phyloP scores from a whole-genome alignment of 2,888 invertebrate genomes.

The Molanna angustata region DNA sequence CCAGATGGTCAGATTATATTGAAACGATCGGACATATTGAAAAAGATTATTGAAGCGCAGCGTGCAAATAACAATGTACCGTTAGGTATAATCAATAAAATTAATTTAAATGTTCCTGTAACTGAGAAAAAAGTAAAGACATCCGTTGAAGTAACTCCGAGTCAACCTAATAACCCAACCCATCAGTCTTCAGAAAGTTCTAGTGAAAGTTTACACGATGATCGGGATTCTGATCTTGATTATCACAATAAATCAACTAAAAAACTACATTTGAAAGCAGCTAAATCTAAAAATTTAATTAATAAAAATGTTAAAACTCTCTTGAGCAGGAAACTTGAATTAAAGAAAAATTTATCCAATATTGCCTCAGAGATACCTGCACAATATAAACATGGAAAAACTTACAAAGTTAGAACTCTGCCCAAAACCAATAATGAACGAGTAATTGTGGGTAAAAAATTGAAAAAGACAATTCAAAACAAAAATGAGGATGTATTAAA shows the following conservation, averaged over 20 bases:
- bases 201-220: conserved; percentile 56
- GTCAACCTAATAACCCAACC: conserved; percentile 32
- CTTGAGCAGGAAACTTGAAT: conserved; percentile 27
- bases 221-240: conserved; percentile 62
- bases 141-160: neutral
- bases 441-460: conserved; percentile 17
- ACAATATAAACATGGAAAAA: conserved; percentile 12
- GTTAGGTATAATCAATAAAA: conserved; percentile 33
- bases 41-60: conserved; percentile 36
- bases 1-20: conserved; percentile 43
- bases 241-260: conserved; percentile 39
- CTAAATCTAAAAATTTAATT: conserved; percentile 47
- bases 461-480: conserved; percentile 16
- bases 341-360: conserved; percentile 14
- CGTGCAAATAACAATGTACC: conserved; percentile 4
- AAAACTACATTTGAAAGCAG: conserved; percentile 41
- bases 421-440: conserved; percentile 14
- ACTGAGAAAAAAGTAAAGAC: conserved; percentile 18
- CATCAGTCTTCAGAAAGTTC: conserved; percentile 52
- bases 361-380: conserved; percentile 6
- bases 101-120: conserved; percentile 34
- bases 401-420: conserved; percentile 20
- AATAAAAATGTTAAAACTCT: conserved; percentile 35
- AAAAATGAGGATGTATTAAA: conserved; percentile 17
- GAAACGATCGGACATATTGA: conserved; percentile 47